Evolutionary conservation across 2,888 invertebrate genomes (phyloP), one percentile per base, ranked within the genome.

Genomic region (Eilema griseolum): DNA sequence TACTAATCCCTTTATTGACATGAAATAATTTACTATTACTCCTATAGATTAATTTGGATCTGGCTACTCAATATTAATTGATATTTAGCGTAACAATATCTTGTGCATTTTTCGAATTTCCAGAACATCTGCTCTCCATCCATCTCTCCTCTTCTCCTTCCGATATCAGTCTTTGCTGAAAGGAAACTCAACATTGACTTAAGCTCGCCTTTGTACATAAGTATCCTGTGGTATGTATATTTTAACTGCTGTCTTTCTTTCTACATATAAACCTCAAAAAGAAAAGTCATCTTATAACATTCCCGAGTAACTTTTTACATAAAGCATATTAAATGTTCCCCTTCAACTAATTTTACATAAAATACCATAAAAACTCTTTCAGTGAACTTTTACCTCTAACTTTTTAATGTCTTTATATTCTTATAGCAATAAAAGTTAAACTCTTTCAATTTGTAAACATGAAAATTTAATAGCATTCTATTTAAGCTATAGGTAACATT

Each of bases 381-480:
- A 16, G 24, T 20, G 10, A 16, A 41, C 23, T 56, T 28, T 46
- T 46, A 1, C 11, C 59, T 11, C 14, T 20, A 37, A 56, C 69
- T 64, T 46, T n/a, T 26, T 57, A 28, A 26, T 37, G 28, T 56
- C 26, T 63, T 26, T 63, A 37, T 57, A 37, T 68, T 28, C 33
- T 52, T 56, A 28, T 14, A 24, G 37, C 59, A 64, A 71, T 67
- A 71, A 71, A 71, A 71, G 62, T 64, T 86, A 87, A 90, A 87
- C 84, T 79, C 82, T 82, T 88, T 87, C 88, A 86, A 88, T 88
- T 89, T 89, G 87, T 85, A 83, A 86, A 85, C 84, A 83, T 71
- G 79, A 85, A 83, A 87, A 84, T 82, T 78, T 77, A 67, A 72
- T 70, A 75, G 72, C 72, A 57, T 79, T 70, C 67, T 76, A 77